These are phyloP conservation scores for Amphipoea lucens DNA, from an alignment of 2,888 invertebrate genomes.

Conservation along the genomic window DNA sequence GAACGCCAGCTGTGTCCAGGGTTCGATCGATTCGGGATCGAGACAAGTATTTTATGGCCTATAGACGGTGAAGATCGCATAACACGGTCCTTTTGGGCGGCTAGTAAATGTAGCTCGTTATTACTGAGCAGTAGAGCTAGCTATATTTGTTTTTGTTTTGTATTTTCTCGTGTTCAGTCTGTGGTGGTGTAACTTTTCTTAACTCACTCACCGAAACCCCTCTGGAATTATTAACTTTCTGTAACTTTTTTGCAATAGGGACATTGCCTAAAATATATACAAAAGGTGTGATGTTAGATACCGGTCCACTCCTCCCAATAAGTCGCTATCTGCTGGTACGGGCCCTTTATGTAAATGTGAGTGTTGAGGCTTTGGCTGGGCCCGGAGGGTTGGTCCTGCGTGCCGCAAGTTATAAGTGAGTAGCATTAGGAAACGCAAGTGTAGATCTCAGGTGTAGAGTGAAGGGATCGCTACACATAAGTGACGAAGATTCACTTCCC, in stretches of 20 bases:
- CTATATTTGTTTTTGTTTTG: background rate
- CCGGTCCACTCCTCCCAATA: slow-evolving; percentile 21
- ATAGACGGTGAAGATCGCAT: slow-evolving; percentile 32
- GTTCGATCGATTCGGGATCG: slow-evolving; percentile 42
- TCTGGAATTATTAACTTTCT: background rate
- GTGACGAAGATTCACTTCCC: background rate
- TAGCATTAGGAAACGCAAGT: background rate
- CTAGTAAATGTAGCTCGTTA: slow-evolving; percentile 11
- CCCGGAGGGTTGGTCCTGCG: background rate
- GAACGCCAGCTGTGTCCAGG: slow-evolving; percentile 49
- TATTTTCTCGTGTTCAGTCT: background rate
- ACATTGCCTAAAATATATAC: background rate
- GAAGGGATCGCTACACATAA: background rate
- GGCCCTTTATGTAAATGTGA: slow-evolving; percentile 58
- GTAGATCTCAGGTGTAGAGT: background rate
- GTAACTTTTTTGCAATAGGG: background rate
- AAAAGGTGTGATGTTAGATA: background rate
- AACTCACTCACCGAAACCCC: background rate
- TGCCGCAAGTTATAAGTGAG: slow-evolving; percentile 25
- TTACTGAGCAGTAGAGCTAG: background rate
- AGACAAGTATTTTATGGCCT: slow-evolving; percentile 47
- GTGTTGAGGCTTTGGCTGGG: slow-evolving; percentile 2
- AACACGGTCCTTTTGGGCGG: slow-evolving; percentile 22
- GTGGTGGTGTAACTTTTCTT: background rate
- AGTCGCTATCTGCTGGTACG: slow-evolving; percentile 35